Evolutionary conservation across 2,888 invertebrate species (phyloP), one percentile per base, ranked within the genome.

Genomic region (Macrophya annulata): DNA sequence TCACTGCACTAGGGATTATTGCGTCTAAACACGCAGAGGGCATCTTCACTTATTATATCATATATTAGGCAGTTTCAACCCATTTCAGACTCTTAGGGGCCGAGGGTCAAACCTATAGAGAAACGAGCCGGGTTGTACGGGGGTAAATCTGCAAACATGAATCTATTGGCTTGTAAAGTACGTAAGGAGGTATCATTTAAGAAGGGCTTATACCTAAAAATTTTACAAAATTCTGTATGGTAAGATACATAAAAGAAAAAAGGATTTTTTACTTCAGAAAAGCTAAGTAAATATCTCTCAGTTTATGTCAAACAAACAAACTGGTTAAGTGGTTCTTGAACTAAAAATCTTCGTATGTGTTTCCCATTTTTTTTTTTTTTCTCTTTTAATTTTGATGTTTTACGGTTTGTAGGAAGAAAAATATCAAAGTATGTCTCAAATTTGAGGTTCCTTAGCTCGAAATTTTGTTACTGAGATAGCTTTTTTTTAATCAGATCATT

Each of bases 1-100:
- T 88, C 88, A 81, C 40, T 81, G 77, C 31, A 31, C 1, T 88
- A 86, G 85, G 88, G 90, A 91, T 91, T 91, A 91, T 86, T 88
- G 88, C 88, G 86, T 88, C 77, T 77, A 55, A 77, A 51, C 77
- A 25, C 55, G 21, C 51, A 25, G 55, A 48, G 51, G 17, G 9
- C 77, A 77, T 48, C 48, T 51, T 31, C 77, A n/a, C 48, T 55
- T 48, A 55, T 77, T 51, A 77, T 37, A 77, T 51, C 10, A 51
- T 77, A 51, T 51, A 77, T 55, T 77, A 77, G 37, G 48, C 77
- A 37, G 25, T 51, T 51, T 21, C 77, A 37, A 17, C 4, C 43
- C 15, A 31, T 37, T 68, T 37, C 6, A 37, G 68, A 17, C 15
- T 68, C 68, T 37, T 37, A 17, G 25, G 68, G 31, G 31, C 25